Evolutionary conservation across 2,797 vertebrate species (phyloP).

Genomic region (Australoheros facetus): DNA sequence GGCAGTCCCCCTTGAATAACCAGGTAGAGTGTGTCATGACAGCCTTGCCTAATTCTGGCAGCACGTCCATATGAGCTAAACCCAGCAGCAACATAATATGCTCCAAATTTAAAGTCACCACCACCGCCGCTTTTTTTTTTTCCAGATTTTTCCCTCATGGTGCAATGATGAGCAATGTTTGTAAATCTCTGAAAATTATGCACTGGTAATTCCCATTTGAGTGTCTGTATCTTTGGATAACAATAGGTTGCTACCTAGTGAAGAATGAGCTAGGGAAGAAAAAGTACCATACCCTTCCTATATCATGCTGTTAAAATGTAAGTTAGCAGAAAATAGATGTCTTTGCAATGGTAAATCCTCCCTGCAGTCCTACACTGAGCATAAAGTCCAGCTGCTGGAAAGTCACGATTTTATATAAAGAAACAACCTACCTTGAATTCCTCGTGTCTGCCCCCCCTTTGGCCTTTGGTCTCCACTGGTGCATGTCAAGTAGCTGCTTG

Average conservation of each 20-base stretch:
- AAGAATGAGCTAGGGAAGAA: constrained; percentile 58
- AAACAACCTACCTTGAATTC: constrained; percentile 31
- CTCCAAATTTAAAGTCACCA: constrained; percentile 63
- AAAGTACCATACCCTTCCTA: constrained; percentile 47
- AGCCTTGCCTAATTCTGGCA: constrained; percentile 70
- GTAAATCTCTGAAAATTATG: constrained; percentile 75
- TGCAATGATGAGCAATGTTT: constrained; percentile 71
- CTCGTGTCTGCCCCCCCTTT: constrained; percentile 12
- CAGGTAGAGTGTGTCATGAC: constrained; percentile 55
- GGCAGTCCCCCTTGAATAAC: constrained; percentile 49
- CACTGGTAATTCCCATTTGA: constrained; percentile 65
- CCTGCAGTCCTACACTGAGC: constrained; percentile 30
- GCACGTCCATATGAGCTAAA: constrained; percentile 64
- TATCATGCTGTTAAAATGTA: constrained; percentile 56
- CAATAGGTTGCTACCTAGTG: constrained; percentile 57
- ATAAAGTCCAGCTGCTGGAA: constrained; percentile 29
- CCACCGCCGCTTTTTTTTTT: constrained; percentile 16
- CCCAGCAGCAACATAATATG: constrained; percentile 57
- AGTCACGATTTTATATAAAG: constrained; percentile 23
- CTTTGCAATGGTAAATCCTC: constrained; percentile 47
- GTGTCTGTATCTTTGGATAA: constrained; percentile 71
- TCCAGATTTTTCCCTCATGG: constrained; percentile 62
- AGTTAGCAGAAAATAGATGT: constrained; percentile 57
- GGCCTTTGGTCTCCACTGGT: constrained; percentile 14
- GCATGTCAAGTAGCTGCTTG: constrained; percentile 20